Conservation (phyloP, 2,888 invertebrate genomes). For the Dyspetes luteomarginatus region DNA sequence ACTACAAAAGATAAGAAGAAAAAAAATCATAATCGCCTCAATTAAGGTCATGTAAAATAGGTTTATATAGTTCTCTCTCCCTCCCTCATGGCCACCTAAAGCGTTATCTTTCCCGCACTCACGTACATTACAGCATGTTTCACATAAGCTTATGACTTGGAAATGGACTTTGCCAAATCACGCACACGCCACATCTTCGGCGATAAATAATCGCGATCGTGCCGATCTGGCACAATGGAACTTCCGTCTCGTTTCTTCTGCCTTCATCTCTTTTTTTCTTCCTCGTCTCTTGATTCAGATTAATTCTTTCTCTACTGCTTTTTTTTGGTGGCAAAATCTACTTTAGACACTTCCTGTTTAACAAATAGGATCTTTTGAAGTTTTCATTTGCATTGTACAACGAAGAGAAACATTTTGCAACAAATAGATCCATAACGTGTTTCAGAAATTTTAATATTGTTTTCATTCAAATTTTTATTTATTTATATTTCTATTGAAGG, state of each 20-base stretch:
- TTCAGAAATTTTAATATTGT: background rate
- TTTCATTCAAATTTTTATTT: too few species aligned
- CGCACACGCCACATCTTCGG: conserved; percentile 10
- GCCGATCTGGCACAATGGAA: conserved; percentile 31
- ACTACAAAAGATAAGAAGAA: background rate
- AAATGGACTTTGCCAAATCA: conserved; percentile 34
- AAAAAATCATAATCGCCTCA: conserved; percentile 25
- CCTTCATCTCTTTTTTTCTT: background rate
- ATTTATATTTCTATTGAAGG: background rate
- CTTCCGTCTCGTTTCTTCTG: conserved; percentile 3
- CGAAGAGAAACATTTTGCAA: background rate
- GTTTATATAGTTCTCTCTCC: too few species aligned
- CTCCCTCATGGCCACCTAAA: too few species aligned
- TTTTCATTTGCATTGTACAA: background rate
- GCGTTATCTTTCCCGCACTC: too few species aligned
- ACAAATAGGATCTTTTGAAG: conserved; percentile 8
- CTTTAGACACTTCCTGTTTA: conserved; percentile 9
- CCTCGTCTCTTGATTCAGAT: background rate
- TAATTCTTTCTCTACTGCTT: background rate
- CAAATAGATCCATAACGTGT: too few species aligned
- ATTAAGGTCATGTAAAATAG: too few species aligned
- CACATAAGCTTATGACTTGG: too few species aligned
- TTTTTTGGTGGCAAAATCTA: conserved; percentile 2
- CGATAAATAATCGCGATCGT: conserved; percentile 45
- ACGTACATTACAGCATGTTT: too few species aligned